A percentile compares a stretch with the other conserved stretches of the same genome.
Evolutionary conservation across 2,113 vertebrate species (phyloP).

Genomic region (Macroglossus sobrinus): DNA sequence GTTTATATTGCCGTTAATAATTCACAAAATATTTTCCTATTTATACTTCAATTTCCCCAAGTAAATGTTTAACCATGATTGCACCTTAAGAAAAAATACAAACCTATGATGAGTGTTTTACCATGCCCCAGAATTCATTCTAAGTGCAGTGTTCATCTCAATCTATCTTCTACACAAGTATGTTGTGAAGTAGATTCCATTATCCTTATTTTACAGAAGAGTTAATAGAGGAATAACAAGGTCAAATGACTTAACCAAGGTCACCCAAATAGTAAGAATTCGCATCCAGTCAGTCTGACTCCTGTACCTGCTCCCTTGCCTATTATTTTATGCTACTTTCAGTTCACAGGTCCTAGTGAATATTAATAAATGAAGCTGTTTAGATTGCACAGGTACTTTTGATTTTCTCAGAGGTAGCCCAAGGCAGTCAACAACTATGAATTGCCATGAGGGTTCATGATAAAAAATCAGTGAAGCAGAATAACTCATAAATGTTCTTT

Average conservation of each 20-base stretch:
- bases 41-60: not conserved
- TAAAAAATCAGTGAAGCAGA: slow-evolving; percentile 1
- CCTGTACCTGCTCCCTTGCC: no score
- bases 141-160: not conserved
- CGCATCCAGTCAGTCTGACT: not conserved
- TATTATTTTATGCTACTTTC: not conserved
- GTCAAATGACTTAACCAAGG: not conserved
- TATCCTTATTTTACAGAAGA: not conserved
- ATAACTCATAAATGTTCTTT: slow-evolving; percentile 6
- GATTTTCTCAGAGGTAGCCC: slow-evolving; percentile 19
- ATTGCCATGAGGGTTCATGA: not conserved
- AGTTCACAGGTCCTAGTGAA: not conserved
- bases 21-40: slow-evolving; percentile 30
- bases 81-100: not conserved
- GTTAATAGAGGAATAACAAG: not conserved
- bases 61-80: slow-evolving; percentile 28
- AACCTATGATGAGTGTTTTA: not conserved
- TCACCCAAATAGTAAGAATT: not conserved
- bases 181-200: not conserved
- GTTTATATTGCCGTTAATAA: not conserved
- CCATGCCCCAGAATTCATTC: not conserved
- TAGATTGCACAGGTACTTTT: not conserved
- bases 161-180: not conserved
- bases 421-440: not conserved
- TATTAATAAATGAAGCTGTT: not conserved